Evolutionary conservation across 2,113 vertebrate genomes (phyloP).

Genomic region (Accipiter cooperii): DNA sequence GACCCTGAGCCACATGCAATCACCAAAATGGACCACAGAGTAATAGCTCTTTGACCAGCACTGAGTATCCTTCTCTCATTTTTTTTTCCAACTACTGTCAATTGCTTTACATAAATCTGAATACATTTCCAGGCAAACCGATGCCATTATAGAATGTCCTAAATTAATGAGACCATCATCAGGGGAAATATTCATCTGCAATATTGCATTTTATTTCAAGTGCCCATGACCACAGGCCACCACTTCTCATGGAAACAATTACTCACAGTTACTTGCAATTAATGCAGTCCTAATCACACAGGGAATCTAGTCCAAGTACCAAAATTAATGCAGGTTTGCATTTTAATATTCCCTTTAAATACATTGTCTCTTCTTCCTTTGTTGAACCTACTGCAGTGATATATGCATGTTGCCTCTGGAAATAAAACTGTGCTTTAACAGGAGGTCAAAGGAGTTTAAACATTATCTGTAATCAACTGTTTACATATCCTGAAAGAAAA

Average conservation of each 20-base stretch:
- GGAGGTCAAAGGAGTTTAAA: neutral
- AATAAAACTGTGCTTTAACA: neutral
- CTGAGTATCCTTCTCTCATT: neutral
- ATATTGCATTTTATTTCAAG: neutral
- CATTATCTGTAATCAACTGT: neutral
- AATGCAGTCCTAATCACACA: neutral
- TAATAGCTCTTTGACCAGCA: constrained; percentile 2
- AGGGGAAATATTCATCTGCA: neutral
- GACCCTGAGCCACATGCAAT: neutral
- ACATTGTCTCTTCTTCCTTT: neutral
- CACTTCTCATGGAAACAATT: neutral
- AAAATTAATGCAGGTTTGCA: neutral
- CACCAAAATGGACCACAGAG: neutral
- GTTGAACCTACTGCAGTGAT: neutral
- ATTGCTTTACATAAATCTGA: constrained; percentile 18
- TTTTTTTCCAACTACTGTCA: neutral
- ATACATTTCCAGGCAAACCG: neutral
- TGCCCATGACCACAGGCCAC: neutral
- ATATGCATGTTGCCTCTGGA: neutral
- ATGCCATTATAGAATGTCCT: neutral
- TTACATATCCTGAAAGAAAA: neutral
- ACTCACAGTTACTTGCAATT: constrained; percentile 1
- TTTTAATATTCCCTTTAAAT: neutral
- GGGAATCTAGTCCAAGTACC: neutral
- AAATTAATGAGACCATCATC: constrained; percentile 6